Percentiles rank a stretch among this genome's conserved stretches.
phyloP scores from a whole-genome alignment of 2,113 vertebrate genomes.

The Haliaeetus leucogaster region DNA sequence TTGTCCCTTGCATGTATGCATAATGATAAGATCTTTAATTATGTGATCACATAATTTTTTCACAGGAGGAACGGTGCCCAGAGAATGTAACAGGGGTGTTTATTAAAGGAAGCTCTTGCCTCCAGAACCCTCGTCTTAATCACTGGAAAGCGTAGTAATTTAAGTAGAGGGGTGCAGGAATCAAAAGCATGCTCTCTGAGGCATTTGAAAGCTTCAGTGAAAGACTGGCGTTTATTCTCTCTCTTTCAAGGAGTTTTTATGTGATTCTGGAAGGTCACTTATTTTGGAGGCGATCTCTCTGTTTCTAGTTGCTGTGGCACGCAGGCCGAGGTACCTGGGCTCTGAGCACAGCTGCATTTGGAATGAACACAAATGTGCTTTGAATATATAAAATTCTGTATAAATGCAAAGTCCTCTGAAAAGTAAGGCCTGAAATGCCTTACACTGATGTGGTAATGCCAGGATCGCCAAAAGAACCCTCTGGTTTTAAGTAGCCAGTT shows the following conservation, averaged over 20 bases:
- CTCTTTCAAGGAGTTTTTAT: neutral
- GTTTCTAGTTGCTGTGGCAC: neutral
- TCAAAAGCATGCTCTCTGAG: neutral
- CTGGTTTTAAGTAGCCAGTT: neutral
- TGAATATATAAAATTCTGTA: neutral
- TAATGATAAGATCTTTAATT: conserved; percentile 48
- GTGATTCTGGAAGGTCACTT: neutral
- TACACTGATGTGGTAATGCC: neutral
- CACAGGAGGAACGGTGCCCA: neutral
- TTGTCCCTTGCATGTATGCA: conserved; percentile 8
- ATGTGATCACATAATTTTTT: conserved; percentile 49
- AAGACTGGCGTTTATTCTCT: neutral
- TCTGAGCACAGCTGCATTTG: neutral
- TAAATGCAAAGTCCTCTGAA: neutral
- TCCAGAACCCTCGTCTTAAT: conserved; percentile 33
- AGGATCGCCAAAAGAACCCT: neutral
- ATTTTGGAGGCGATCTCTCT: neutral
- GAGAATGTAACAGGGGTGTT: conserved; percentile 22
- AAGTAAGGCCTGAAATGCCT: neutral
- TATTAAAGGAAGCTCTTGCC: conserved; percentile 33
- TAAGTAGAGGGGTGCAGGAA: neutral
- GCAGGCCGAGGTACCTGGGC: neutral
- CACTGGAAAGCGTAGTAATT: neutral
- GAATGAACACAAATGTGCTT: neutral
- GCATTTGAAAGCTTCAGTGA: neutral